Percentiles rank a stretch among this genome's conserved stretches.
Conservation (phyloP, 1,140 invertebrate genomes). For the Mercenaria mercenaria region DNA sequence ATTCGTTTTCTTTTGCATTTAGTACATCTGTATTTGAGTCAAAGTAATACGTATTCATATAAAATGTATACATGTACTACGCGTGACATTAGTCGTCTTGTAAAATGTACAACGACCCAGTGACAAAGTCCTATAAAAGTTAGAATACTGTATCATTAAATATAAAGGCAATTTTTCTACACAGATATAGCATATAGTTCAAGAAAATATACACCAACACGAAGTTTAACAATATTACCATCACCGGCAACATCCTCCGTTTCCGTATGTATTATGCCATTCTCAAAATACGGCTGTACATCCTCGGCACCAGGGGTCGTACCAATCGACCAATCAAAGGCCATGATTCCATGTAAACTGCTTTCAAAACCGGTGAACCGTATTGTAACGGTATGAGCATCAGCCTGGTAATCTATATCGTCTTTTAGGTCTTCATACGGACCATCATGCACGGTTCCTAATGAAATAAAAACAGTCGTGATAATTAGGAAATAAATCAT, state of each 20-base stretch:
- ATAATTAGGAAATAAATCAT: too few relatives aligned
- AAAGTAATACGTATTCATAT: too few relatives aligned
- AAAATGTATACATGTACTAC: too few relatives aligned
- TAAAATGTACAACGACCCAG: too few relatives aligned
- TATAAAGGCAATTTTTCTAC: too few relatives aligned
- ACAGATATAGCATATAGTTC: too few relatives aligned
- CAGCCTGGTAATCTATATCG: conserved; percentile 58
- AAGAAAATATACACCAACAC: too few relatives aligned
- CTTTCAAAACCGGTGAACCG: conserved; percentile 56
- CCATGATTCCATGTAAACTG: conserved; percentile 41
- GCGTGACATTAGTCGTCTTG: too few relatives aligned
- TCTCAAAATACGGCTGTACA: conserved; percentile 41
- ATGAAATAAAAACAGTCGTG: not conserved
- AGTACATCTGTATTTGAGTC: too few relatives aligned
- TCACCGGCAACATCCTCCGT: not conserved
- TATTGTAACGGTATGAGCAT: conserved; percentile 48
- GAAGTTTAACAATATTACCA: conserved; percentile 16
- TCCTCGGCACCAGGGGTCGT: conserved; percentile 42
- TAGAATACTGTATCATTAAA: too few relatives aligned
- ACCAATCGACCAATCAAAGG: conserved; percentile 58
- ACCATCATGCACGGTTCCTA: conserved; percentile 50
- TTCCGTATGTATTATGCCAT: conserved; percentile 31
- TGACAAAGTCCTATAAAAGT: too few relatives aligned
- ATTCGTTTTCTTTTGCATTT: too few relatives aligned
- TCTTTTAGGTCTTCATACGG: not conserved